phyloP scores from a whole-genome alignment of 2,888 invertebrate genomes.

The Hermodice carunculata region DNA sequence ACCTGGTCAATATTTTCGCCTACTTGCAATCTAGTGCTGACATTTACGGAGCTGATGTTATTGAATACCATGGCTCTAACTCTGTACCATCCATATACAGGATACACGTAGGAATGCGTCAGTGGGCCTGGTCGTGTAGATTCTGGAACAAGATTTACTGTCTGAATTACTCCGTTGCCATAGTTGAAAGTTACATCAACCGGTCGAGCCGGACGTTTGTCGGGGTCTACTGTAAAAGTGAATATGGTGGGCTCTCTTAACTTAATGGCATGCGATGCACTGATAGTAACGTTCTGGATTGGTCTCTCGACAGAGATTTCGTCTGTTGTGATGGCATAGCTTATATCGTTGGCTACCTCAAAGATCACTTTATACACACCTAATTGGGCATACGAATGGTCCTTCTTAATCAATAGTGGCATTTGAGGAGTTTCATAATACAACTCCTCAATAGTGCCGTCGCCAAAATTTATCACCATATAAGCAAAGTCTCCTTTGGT shows the following conservation, averaged over 20 bases:
- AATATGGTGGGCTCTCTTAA: constrained; percentile 48
- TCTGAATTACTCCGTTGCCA: constrained; percentile 48
- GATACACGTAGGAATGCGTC: constrained; percentile 49
- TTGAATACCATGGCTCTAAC: constrained; percentile 56
- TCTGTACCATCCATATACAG: constrained; percentile 61
- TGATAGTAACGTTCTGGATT: constrained; percentile 40
- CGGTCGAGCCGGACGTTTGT: constrained; percentile 30
- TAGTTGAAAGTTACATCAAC: constrained; percentile 53
- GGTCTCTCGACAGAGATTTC: constrained; percentile 62
- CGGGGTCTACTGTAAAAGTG: constrained; percentile 52
- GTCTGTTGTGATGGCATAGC: constrained; percentile 35
- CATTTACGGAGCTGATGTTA: constrained; percentile 49
- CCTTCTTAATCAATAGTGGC: constrained; percentile 3
- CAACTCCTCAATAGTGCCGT: constrained; percentile 36
- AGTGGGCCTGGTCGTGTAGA: constrained; percentile 24
- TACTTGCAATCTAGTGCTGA: constrained; percentile 21
- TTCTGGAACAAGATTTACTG: constrained; percentile 34
- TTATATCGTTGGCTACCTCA: constrained; percentile 55
- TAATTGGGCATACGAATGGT: constrained; percentile 43
- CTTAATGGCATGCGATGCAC: constrained; percentile 47
- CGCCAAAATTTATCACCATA: constrained; percentile 54
- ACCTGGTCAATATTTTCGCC: constrained; percentile 51
- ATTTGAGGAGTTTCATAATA: constrained; percentile 45
- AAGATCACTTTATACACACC: constrained; percentile 54
- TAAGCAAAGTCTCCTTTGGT: constrained; percentile 51